Evolutionary conservation across 1,140 invertebrate species (phyloP).

Genomic region (Polyergus mexicanus): DNA sequence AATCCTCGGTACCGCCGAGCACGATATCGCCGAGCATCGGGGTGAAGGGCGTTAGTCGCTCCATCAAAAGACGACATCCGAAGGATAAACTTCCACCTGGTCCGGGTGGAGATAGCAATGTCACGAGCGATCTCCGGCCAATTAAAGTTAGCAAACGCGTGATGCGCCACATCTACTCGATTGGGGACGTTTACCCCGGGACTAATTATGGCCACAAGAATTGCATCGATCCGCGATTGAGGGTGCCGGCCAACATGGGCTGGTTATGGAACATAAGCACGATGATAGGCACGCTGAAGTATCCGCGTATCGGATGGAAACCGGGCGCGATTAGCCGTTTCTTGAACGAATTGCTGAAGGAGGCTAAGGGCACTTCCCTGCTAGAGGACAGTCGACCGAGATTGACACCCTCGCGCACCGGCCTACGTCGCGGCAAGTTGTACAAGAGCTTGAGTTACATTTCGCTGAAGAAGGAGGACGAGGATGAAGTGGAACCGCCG

Average conservation of each 20-base stretch:
- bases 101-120: slow-evolving; percentile 22
- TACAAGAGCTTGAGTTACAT: slow-evolving; percentile 71
- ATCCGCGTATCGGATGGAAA: slow-evolving; percentile 80
- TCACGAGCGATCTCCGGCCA: background rate
- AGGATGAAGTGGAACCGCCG: slow-evolving; percentile 71
- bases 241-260: slow-evolving; percentile 83
- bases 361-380: slow-evolving; percentile 75
- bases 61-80: background rate
- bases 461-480: slow-evolving; percentile 45
- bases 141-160: slow-evolving; percentile 77
- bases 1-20: too few species aligned
- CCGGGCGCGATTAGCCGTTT: slow-evolving; percentile 81
- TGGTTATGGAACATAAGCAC: slow-evolving; percentile 82
- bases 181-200: slow-evolving; percentile 75
- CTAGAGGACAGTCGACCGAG: slow-evolving; percentile 20
- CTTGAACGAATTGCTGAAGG: slow-evolving; percentile 78
- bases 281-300: slow-evolving; percentile 73
- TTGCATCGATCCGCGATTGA: slow-evolving; percentile 78
- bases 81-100: slow-evolving; percentile 1
- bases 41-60: background rate
- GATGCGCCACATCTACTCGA: slow-evolving; percentile 74
- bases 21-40: background rate
- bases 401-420: background rate
- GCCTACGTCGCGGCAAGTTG: slow-evolving; percentile 51
- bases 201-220: slow-evolving; percentile 80